These are phyloP conservation scores for Oostethus manadensis DNA, from an alignment of 2,113 vertebrate genomes.

Conservation along the genomic window DNA sequence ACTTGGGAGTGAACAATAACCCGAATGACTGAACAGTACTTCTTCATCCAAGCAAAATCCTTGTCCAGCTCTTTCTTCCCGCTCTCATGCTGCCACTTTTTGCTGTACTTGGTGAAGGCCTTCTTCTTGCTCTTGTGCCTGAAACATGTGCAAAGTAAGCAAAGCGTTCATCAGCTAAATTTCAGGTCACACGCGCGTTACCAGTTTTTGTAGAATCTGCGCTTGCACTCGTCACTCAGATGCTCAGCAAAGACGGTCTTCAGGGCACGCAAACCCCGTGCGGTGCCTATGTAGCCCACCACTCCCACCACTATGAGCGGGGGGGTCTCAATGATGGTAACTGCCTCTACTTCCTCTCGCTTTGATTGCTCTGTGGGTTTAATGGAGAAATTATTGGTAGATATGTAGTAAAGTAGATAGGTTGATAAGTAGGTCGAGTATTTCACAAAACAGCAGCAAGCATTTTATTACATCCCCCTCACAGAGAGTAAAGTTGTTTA, in stretches of 20 bases:
- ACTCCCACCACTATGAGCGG: slow-evolving; percentile 90
- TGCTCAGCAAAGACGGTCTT: slow-evolving; percentile 97
- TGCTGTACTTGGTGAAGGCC: slow-evolving; percentile 95
- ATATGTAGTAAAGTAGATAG: too few relatives aligned
- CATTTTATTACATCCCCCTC: too few relatives aligned
- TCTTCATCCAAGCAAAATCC: slow-evolving; percentile 90
- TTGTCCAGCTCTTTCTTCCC: slow-evolving; percentile 96
- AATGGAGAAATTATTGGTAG: background rate
- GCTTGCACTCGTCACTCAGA: slow-evolving; percentile 92
- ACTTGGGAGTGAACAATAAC: slow-evolving; percentile 94
- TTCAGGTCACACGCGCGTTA: slow-evolving; percentile 47
- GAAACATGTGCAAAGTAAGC: slow-evolving; percentile 43
- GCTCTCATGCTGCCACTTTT: slow-evolving; percentile 95
- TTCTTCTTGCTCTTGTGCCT: slow-evolving; percentile 99
- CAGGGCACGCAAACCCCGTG: slow-evolving; percentile 84
- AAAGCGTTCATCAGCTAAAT: background rate
- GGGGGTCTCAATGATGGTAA: slow-evolving; percentile 91
- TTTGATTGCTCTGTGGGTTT: slow-evolving; percentile 84
- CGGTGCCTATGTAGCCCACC: slow-evolving; percentile 85
- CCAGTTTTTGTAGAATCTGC: slow-evolving; percentile 98
- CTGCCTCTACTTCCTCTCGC: slow-evolving; percentile 91
- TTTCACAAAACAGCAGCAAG: too few relatives aligned
- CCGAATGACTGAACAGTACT: slow-evolving; percentile 90
- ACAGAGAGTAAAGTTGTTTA: too few relatives aligned
- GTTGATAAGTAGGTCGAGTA: too few relatives aligned